Evolutionary conservation across 2,113 vertebrate genomes (phyloP), one percentile per base, ranked within the genome.

Genomic region (Strix aluco): DNA sequence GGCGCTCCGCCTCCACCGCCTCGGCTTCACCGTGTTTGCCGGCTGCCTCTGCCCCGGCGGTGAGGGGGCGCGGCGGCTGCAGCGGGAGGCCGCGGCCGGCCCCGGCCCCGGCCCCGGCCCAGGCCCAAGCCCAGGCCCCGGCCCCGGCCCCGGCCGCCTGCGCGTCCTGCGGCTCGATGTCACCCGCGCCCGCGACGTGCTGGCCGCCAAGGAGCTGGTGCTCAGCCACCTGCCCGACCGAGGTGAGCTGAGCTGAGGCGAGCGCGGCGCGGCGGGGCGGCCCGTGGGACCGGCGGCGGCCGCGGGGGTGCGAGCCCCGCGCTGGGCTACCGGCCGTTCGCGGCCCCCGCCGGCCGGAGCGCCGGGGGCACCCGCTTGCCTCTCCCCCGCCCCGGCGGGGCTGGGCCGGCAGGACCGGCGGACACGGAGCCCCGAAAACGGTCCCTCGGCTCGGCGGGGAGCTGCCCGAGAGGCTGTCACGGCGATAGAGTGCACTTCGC

Each of bases 91-190:
- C 12, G 92, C 95, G 42, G 42, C 42, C 42, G 42, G 42, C 42
- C 13, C 13, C 13, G 42, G 42, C 42, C 42, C 96, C 61, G 67
- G 59, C 16, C 5, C 23, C 59, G 42, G 42, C 42, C 42, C 42
- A 5, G 42, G 42, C 42, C 42, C 42, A 42, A 12, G 42, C 42
- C 42, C 42, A 5, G 42, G 42, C 42, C 13, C 13, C 6, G 42
- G 42, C 42, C 13, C 96, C 61, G 67, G 59, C 16, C 5, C 23
- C 63, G 65, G 70, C 42, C 92, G 91, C 16, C 89, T 98, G 81
- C 97, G 88, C 26, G 79, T 98, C 73, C 93, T 98, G 71, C 95
- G 94, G 58, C 94, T 98, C 81, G 98, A 98, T 55, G 97, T 98
- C 42, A 98, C 98, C 86, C 93, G 86, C 13, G 96, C 97, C 15